These are phyloP conservation scores for Trichonephila clavipes DNA, from an alignment of 1,140 invertebrate genomes.

Conservation along the genomic window DNA sequence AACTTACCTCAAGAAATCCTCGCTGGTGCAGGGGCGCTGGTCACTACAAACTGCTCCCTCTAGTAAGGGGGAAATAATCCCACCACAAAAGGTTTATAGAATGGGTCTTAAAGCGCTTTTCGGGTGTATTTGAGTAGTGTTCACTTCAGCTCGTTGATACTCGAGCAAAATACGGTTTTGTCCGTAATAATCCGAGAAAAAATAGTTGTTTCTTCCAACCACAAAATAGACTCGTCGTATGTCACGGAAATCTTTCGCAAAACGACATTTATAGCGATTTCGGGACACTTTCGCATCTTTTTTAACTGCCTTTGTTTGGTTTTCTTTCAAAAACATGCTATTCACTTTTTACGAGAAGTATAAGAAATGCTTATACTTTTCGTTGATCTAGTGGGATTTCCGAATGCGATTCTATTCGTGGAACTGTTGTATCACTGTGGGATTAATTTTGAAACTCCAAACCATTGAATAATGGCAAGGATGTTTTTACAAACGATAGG, in stretches of 20 bases:
- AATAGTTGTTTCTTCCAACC: conserved; percentile 64
- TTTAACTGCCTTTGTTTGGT: neutral
- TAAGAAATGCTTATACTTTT: no score
- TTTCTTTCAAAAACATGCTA: neutral
- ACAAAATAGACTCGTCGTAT: conserved; percentile 23
- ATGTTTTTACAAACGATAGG: no score
- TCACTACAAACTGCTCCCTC: neutral
- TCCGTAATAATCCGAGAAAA: neutral
- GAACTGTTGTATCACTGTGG: no score
- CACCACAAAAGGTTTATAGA: neutral
- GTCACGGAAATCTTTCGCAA: neutral
- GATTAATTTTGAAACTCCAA: no score
- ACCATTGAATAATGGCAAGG: no score
- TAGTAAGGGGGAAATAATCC: neutral
- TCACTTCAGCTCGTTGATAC: neutral
- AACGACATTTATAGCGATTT: conserved; percentile 13
- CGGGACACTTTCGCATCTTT: neutral
- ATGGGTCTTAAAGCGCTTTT: neutral
- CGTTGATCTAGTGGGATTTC: no score
- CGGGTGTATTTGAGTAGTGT: neutral
- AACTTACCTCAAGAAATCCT: neutral
- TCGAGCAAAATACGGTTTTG: neutral
- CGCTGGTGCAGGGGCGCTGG: neutral
- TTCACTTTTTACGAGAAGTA: no score
- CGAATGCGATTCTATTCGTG: no score